These are phyloP conservation scores for Pleuronectes platessa DNA, from an alignment of 2,113 vertebrate genomes.

Conservation along the genomic window DNA sequence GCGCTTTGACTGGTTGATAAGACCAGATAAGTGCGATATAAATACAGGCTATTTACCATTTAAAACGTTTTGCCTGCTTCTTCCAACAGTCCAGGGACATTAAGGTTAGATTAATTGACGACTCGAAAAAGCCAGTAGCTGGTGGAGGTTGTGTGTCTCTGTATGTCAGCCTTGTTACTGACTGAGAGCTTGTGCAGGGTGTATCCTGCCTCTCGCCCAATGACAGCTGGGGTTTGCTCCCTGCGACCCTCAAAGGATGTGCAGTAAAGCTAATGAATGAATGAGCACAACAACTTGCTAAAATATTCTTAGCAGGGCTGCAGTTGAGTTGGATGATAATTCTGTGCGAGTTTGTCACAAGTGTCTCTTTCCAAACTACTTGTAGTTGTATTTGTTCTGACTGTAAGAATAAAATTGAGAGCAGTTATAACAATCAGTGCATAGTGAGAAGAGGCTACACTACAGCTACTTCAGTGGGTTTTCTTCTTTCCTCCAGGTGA, in stretches of 20 bases:
- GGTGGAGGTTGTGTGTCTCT: background rate
- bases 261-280: background rate
- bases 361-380: too few relatives aligned
- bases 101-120: too few relatives aligned
- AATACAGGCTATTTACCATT: too few relatives aligned
- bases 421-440: background rate
- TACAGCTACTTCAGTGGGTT: background rate
- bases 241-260: background rate
- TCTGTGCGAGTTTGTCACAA: too few relatives aligned
- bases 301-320: too few relatives aligned
- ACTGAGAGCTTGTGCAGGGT: background rate
- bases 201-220: too few relatives aligned
- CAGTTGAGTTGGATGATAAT: too few relatives aligned
- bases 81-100: too few relatives aligned
- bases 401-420: background rate
- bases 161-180: background rate
- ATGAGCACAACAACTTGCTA: background rate
- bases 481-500: background rate
- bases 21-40: background rate
- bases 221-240: too few relatives aligned
- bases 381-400: too few relatives aligned
- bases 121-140: too few relatives aligned
- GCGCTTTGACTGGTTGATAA: too few relatives aligned
- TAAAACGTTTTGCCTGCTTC: background rate
- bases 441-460: background rate